Conservation (phyloP, 2,888 invertebrate genomes). For the Habroteleia sp. region DNA sequence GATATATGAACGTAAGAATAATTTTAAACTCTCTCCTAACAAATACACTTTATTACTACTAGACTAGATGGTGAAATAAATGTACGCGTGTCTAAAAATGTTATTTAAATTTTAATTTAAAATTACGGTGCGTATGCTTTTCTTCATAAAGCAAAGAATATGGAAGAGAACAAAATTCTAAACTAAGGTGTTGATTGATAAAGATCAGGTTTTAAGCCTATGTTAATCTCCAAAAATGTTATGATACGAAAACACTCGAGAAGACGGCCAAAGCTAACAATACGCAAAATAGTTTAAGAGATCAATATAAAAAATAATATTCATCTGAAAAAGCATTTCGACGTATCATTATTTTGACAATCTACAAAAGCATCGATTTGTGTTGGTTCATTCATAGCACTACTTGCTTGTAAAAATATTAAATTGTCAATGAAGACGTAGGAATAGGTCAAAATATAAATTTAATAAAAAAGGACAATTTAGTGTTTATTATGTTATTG, state of each 20-base stretch:
- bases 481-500: no score
- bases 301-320: conserved; percentile 10
- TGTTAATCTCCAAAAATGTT: conserved; percentile 1
- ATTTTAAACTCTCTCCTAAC: no score
- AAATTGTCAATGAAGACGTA: not conserved
- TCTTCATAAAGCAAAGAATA: no score
- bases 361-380: conserved; percentile 8
- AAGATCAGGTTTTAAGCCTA: not conserved
- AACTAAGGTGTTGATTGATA: not conserved
- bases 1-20: no score
- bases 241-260: conserved; percentile 23
- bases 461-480: no score
- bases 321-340: conserved; percentile 16
- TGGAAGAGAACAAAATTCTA: no score
- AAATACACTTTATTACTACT: no score
- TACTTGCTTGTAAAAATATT: conserved; percentile 22
- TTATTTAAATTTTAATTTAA: no score
- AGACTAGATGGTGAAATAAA: no score
- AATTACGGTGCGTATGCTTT: no score
- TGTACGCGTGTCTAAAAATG: no score
- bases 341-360: conserved; percentile 43
- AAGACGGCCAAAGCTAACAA: conserved; percentile 13
- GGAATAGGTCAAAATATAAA: conserved; percentile 2
- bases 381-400: conserved; percentile 16
- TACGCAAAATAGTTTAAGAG: conserved; percentile 6